Conservation (phyloP, 2,888 invertebrate species). For the Nesidiocoris tenuis region DNA sequence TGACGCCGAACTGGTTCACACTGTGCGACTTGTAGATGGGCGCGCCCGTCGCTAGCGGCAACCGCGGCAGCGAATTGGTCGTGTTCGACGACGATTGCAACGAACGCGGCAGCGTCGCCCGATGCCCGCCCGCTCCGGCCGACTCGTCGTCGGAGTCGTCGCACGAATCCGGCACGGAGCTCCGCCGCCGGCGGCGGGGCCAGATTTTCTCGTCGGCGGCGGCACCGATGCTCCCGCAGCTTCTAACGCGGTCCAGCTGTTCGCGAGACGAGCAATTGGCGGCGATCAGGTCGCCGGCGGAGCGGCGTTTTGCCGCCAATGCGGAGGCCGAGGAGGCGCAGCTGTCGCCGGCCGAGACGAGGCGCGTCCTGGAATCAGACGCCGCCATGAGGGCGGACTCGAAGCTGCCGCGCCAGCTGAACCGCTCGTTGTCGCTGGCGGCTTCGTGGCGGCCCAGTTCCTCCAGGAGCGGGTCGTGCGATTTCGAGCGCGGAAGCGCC, state of each 20-base stretch:
- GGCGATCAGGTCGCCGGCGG: slow-evolving; percentile 79
- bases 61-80: slow-evolving; percentile 66
- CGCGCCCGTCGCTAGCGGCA: slow-evolving; percentile 60
- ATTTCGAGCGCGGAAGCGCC: slow-evolving; percentile 73
- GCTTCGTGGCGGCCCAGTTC: slow-evolving; percentile 63
- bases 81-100: slow-evolving; percentile 58
- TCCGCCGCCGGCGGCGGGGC: slow-evolving; percentile 56
- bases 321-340: slow-evolving; percentile 64
- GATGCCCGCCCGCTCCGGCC: slow-evolving; percentile 53
- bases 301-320: slow-evolving; percentile 73
- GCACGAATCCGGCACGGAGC: slow-evolving; percentile 63
- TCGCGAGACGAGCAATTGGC: slow-evolving; percentile 77
- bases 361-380: slow-evolving; percentile 75
- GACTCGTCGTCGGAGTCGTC: slow-evolving; percentile 60
- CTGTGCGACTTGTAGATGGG: slow-evolving; percentile 66
- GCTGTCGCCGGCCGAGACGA: slow-evolving; percentile 60
- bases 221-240: slow-evolving; percentile 82
- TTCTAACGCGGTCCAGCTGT: slow-evolving; percentile 70
- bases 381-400: slow-evolving; percentile 87
- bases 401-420: slow-evolving; percentile 90
- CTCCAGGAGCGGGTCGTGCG: slow-evolving; percentile 74
- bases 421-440: slow-evolving; percentile 83
- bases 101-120: slow-evolving; percentile 66
- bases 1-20: slow-evolving; percentile 65
- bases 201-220: slow-evolving; percentile 59